phyloP scores from a whole-genome alignment of 2,888 invertebrate genomes.

The Hemaris fuciformis region DNA sequence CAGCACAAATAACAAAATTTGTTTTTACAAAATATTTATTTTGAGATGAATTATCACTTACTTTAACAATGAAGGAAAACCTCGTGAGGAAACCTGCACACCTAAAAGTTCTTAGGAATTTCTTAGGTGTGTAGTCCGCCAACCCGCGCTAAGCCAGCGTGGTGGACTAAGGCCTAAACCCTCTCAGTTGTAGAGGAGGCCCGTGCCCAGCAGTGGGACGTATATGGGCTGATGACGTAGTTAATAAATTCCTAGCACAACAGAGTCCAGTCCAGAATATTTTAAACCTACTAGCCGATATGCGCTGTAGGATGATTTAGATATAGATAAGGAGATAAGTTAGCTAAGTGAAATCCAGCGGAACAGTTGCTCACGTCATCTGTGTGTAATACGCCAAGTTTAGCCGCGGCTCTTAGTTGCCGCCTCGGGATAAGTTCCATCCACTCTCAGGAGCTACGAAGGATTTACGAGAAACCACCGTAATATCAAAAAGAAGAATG shows the following conservation, averaged over 20 bases:
- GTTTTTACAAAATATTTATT: not conserved
- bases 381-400: not conserved
- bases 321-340: not conserved
- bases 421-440: not conserved
- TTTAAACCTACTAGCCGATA: not conserved
- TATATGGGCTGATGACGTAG: too few relatives aligned
- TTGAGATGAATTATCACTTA: too few relatives aligned
- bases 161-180: too few relatives aligned
- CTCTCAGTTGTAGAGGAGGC: too few relatives aligned
- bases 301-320: not conserved
- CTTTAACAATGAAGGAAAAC: too few relatives aligned
- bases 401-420: not conserved
- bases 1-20: not conserved
- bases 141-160: too few relatives aligned
- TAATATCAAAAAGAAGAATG: too few relatives aligned
- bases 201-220: too few relatives aligned
- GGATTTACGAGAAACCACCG: not conserved
- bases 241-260: too few relatives aligned
- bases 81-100: too few relatives aligned
- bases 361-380: not conserved
- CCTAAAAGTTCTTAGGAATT: too few relatives aligned
- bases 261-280: not conserved
- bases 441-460: not conserved
- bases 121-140: too few relatives aligned
- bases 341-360: not conserved